Conservation (phyloP, 1,140 invertebrate genomes). For the Coptotermes formosanus region DNA sequence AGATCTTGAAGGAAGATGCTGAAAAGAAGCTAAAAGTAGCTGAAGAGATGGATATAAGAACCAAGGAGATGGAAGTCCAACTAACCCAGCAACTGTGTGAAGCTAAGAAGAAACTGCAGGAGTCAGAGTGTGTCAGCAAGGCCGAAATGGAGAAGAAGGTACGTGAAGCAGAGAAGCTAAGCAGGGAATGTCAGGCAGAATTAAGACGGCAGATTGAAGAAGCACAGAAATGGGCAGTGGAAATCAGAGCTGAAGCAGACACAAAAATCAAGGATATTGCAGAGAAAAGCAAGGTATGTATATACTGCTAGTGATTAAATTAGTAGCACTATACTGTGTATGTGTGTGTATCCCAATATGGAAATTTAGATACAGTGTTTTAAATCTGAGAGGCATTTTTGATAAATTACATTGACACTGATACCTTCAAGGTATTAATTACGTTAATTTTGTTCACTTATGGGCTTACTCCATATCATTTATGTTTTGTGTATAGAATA, state of each 20-base stretch:
- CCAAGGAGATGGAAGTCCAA: not conserved
- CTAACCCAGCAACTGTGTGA: conserved; percentile 34
- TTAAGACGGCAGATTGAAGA: conserved; percentile 48
- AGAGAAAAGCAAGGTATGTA: not conserved
- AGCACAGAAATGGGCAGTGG: conserved; percentile 54
- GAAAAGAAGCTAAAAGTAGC: not conserved
- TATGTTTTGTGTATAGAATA: too few species aligned
- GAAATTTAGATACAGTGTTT: too few species aligned
- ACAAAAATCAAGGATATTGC: not conserved
- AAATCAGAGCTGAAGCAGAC: conserved; percentile 47
- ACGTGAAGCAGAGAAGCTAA: conserved; percentile 39
- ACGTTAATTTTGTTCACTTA: not conserved
- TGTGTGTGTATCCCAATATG: too few species aligned
- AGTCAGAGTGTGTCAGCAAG: conserved; percentile 40
- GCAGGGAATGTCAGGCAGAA: conserved; percentile 42
- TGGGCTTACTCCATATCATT: too few species aligned
- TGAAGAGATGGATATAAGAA: not conserved
- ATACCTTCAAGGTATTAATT: not conserved
- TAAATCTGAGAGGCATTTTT: too few species aligned
- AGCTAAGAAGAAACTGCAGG: conserved; percentile 39
- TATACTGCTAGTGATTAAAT: too few species aligned
- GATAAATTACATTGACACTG: too few species aligned
- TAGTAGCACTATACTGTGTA: too few species aligned
- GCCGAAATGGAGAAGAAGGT: conserved; percentile 39
- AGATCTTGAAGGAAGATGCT: not conserved